Percentiles rank a stretch among this genome's conserved stretches.
Conservation (phyloP, 2,113 vertebrate species). For the Petroica traversi region DNA sequence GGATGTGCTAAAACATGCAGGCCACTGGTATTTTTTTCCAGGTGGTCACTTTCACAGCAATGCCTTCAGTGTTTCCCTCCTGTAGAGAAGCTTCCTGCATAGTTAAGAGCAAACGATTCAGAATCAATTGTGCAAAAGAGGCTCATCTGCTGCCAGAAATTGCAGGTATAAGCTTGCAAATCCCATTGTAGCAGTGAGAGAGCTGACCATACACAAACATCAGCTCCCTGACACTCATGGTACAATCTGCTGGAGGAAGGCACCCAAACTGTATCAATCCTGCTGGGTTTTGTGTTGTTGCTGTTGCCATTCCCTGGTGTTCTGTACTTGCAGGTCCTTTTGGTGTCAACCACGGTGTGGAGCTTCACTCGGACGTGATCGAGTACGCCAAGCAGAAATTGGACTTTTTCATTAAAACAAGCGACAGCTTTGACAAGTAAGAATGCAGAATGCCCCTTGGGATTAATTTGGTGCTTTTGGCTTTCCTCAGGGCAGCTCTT, state of each 20-base stretch:
- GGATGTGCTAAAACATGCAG: neutral
- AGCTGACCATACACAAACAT: neutral
- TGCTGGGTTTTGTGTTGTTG: neutral
- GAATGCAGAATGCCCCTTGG: neutral
- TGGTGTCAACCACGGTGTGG: constrained; percentile 94
- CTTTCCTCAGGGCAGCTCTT: neutral
- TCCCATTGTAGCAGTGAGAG: neutral
- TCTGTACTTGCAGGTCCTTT: constrained; percentile 82
- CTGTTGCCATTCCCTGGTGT: neutral
- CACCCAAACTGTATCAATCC: neutral
- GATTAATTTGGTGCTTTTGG: neutral
- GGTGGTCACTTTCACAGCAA: neutral
- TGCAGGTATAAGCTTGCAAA: neutral
- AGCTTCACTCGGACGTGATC: constrained; percentile 91
- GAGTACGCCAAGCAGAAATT: constrained; percentile 95
- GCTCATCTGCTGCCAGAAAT: neutral
- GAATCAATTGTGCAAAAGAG: neutral
- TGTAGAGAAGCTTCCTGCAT: neutral
- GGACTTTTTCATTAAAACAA: constrained; percentile 93
- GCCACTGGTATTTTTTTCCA: neutral
- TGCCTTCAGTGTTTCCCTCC: neutral
- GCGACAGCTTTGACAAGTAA: constrained; percentile 96
- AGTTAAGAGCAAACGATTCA: neutral
- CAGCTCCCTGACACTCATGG: neutral
- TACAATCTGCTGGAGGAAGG: neutral